These are phyloP conservation scores for Phrynosoma platyrhinos DNA, from an alignment of 2,113 vertebrate genomes.

Conservation along the genomic window DNA sequence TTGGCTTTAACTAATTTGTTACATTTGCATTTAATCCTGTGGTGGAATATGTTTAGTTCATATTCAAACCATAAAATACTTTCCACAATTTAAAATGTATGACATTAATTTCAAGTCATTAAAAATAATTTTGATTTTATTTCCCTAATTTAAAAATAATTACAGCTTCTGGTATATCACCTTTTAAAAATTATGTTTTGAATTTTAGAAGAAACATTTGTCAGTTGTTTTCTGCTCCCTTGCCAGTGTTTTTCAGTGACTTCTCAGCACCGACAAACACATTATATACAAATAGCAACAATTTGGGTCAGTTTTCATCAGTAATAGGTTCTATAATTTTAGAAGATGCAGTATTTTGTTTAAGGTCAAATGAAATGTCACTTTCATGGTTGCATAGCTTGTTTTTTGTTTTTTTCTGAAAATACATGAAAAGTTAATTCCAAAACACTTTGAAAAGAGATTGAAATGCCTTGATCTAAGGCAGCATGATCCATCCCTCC, in stretches of 20 bases:
- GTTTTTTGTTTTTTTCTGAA: background rate
- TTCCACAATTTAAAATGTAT: constrained; percentile 53
- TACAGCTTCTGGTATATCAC: constrained; percentile 52
- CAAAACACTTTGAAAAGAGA: background rate
- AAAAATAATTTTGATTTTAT: constrained; percentile 36
- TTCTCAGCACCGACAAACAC: background rate
- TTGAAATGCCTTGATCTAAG: background rate
- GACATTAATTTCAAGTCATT: constrained; percentile 46
- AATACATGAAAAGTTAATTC: background rate
- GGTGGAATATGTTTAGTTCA: constrained; percentile 34
- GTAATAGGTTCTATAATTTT: background rate
- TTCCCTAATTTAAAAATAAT: constrained; percentile 54
- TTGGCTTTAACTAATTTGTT: constrained; percentile 14
- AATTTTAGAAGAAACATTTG: constrained; percentile 49
- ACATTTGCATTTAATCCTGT: constrained; percentile 40
- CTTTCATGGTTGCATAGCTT: background rate
- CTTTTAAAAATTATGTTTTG: constrained; percentile 38
- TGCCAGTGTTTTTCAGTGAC: background rate
- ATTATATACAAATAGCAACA: background rate
- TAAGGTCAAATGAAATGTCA: constrained; percentile 2
- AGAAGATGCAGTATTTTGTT: background rate
- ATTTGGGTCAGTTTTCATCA: constrained; percentile 6
- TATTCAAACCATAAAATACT: constrained; percentile 40
- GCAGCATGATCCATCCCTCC: background rate
- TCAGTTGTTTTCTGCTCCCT: constrained; percentile 8